Evolutionary conservation across 2,113 vertebrate species (phyloP).

Genomic region (Chroicocephalus ridibundus): DNA sequence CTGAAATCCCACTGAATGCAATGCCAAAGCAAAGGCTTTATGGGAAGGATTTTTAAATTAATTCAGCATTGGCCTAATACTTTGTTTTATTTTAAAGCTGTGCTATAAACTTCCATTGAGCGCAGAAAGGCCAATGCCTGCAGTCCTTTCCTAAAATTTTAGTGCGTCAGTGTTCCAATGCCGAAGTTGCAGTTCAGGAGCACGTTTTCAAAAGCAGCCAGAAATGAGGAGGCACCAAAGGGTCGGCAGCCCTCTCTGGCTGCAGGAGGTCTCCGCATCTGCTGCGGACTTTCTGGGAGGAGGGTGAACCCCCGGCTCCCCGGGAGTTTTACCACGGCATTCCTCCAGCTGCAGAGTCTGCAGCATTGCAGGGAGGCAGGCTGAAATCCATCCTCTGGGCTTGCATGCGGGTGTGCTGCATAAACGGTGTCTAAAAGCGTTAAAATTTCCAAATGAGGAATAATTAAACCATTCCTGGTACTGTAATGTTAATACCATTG

Average conservation of each 20-base stretch:
- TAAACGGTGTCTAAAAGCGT: background rate
- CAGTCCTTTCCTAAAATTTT: background rate
- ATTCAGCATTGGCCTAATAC: background rate
- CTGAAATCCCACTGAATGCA: background rate
- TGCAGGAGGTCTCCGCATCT: background rate
- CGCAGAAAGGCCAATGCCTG: background rate
- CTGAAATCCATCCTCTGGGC: background rate
- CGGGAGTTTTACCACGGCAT: background rate
- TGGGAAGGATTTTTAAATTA: background rate
- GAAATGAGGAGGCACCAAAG: background rate
- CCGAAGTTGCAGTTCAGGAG: background rate
- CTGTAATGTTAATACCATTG: background rate
- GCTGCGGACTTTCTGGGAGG: background rate
- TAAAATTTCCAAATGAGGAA: background rate
- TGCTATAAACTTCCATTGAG: background rate
- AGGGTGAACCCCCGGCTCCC: background rate
- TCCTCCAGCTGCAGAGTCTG: background rate
- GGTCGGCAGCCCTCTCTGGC: background rate
- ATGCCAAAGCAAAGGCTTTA: background rate
- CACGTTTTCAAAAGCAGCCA: background rate
- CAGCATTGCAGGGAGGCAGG: background rate
- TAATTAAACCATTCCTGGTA: background rate
- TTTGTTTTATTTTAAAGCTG: background rate
- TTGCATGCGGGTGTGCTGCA: background rate
- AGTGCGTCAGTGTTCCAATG: accelerated